Conservation (phyloP, 2,888 invertebrate genomes). For the Nowickia ferox region DNA sequence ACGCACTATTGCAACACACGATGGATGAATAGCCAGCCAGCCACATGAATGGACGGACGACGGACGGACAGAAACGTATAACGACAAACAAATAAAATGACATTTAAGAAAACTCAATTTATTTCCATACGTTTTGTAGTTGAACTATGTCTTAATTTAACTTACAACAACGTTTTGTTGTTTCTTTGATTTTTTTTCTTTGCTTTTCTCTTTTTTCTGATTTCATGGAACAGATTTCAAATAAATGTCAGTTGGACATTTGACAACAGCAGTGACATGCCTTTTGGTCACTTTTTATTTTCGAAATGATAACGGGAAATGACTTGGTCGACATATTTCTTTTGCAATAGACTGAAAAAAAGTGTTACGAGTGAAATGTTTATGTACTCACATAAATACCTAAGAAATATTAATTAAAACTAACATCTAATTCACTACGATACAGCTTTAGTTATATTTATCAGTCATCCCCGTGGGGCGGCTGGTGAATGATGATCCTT, state of each 20-base stretch:
- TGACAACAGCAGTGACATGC: constrained; percentile 62
- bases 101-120: constrained; percentile 60
- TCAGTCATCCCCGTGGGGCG: constrained; percentile 38
- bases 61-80: not conserved
- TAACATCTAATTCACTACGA: constrained; percentile 34
- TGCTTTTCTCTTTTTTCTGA: constrained; percentile 7
- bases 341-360: not conserved
- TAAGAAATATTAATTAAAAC: constrained; percentile 27
- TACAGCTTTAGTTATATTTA: constrained; percentile 39
- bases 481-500: constrained; percentile 1
- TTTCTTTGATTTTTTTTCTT: constrained; percentile 2
- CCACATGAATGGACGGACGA: not conserved
- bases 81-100: constrained; percentile 46
- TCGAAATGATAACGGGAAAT: constrained; percentile 41
- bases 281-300: constrained; percentile 64
- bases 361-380: constrained; percentile 20
- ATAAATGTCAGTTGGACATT: constrained; percentile 65
- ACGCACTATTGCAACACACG: constrained; percentile 58
- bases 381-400: not conserved
- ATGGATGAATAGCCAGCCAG: constrained; percentile 27
- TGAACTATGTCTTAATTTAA: constrained; percentile 45
- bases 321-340: constrained; percentile 42
- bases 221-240: constrained; percentile 51
- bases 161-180: constrained; percentile 47
- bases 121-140: constrained; percentile 38